Conservation (phyloP, 2,113 vertebrate genomes). For the Protomyctophum bolini region DNA sequence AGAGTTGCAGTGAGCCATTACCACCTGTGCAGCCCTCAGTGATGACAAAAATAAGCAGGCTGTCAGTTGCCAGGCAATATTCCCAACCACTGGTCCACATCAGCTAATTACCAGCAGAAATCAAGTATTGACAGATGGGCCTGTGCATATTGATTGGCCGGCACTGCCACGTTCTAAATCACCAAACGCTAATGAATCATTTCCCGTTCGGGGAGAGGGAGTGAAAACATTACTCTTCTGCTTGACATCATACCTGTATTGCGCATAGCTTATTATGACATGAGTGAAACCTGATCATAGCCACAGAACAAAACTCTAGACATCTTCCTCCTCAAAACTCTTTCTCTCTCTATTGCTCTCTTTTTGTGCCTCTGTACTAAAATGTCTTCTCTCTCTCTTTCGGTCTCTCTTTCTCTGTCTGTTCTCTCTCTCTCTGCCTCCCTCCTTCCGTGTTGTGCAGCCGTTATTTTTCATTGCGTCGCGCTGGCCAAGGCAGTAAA, state of each 20-base stretch:
- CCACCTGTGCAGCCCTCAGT: constrained; percentile 61
- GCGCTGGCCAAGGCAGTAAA: constrained; percentile 78
- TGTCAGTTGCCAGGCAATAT: constrained; percentile 78
- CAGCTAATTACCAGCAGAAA: constrained; percentile 82
- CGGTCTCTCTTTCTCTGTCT: constrained; percentile 36
- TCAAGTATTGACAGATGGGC: constrained; percentile 80
- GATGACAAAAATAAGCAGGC: constrained; percentile 75
- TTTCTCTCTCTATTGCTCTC: not conserved
- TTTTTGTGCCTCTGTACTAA: not conserved
- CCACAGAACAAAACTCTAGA: constrained; percentile 40
- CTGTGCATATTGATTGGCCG: constrained; percentile 75
- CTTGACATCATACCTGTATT: constrained; percentile 65
- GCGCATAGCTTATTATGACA: constrained; percentile 44
- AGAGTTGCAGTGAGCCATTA: constrained; percentile 60
- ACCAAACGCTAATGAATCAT: constrained; percentile 77
- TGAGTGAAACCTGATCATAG: constrained; percentile 52
- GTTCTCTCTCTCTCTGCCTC: constrained; percentile 37
- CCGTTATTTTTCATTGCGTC: constrained; percentile 77
- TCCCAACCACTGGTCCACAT: constrained; percentile 77
- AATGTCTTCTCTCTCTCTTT: constrained; percentile 24
- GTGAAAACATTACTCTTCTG: constrained; percentile 53
- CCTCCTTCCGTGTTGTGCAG: constrained; percentile 40
- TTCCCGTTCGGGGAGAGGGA: constrained; percentile 59
- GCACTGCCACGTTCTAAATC: constrained; percentile 75
- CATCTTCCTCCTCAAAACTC: not conserved